Percentiles rank a stretch among this genome's conserved stretches.
phyloP scores from a whole-genome alignment of 2,113 vertebrate genomes.

The Melospiza melodia region DNA sequence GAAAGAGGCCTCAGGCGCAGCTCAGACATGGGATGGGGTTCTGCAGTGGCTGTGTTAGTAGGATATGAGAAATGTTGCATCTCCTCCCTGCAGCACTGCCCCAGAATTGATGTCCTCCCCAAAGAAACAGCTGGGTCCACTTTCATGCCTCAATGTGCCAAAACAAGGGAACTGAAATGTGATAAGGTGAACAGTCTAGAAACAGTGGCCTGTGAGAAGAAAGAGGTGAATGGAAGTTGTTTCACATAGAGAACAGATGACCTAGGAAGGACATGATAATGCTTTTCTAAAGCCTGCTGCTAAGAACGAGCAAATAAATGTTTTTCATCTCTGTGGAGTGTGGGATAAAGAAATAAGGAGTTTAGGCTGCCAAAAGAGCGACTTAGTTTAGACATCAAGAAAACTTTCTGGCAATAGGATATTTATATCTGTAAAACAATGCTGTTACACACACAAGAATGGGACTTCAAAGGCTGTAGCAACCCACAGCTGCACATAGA shows the following conservation, averaged over 20 bases:
- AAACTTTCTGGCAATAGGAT: neutral
- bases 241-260: neutral
- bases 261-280: neutral
- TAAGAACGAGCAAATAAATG: neutral
- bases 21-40: rapidly evolving
- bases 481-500: too few relatives aligned
- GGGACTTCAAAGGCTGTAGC: too few relatives aligned
- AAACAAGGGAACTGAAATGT: neutral
- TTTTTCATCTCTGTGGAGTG: neutral
- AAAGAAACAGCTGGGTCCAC: neutral
- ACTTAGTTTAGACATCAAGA: neutral
- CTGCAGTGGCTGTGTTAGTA: neutral
- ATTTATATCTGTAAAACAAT: too few relatives aligned
- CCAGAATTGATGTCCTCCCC: neutral
- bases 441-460: too few relatives aligned
- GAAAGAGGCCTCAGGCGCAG: rapidly evolving
- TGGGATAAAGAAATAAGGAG: neutral
- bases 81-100: neutral
- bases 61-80: neutral
- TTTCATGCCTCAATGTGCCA: rapidly evolving
- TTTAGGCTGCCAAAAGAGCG: neutral
- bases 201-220: neutral
- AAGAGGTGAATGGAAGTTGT: neutral
- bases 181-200: neutral
- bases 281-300: neutral